These are phyloP conservation scores for Nymphicus hollandicus DNA, from an alignment of 2,113 vertebrate genomes.

Conservation along the genomic window DNA sequence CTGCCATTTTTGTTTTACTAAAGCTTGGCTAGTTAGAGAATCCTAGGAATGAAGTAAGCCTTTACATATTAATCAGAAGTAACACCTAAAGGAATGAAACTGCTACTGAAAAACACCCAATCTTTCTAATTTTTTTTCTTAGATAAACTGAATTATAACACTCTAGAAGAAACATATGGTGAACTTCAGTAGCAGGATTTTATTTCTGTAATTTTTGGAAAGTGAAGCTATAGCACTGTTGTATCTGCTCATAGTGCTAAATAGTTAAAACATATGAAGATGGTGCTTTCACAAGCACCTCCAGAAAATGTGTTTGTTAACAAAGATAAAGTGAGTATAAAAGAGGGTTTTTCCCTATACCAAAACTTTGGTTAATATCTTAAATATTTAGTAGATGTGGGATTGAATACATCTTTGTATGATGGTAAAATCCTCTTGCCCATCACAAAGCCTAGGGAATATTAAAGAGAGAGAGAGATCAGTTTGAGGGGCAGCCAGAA, in stretches of 20 bases:
- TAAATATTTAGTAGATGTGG: background rate
- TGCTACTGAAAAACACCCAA: background rate
- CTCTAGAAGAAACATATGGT: background rate
- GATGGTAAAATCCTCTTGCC: background rate
- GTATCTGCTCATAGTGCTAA: background rate
- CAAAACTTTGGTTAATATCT: background rate
- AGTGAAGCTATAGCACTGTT: background rate
- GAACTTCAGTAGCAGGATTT: background rate
- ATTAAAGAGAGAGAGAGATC: background rate
- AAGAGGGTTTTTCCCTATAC: background rate
- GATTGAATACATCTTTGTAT: background rate
- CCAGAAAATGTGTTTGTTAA: background rate
- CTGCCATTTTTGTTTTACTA: background rate
- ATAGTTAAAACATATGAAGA: background rate
- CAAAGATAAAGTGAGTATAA: background rate
- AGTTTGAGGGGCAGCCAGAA: background rate
- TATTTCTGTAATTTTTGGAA: background rate
- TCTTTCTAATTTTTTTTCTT: background rate
- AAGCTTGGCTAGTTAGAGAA: background rate
- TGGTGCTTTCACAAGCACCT: background rate
- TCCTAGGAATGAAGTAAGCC: background rate
- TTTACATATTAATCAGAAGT: background rate
- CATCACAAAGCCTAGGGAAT: background rate
- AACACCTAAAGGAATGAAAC: background rate
- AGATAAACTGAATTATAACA: background rate